A percentile compares a stretch with the other conserved stretches of the same genome.
Conservation (phyloP, 2,113 vertebrate species). For the Orcinus orca region DNA sequence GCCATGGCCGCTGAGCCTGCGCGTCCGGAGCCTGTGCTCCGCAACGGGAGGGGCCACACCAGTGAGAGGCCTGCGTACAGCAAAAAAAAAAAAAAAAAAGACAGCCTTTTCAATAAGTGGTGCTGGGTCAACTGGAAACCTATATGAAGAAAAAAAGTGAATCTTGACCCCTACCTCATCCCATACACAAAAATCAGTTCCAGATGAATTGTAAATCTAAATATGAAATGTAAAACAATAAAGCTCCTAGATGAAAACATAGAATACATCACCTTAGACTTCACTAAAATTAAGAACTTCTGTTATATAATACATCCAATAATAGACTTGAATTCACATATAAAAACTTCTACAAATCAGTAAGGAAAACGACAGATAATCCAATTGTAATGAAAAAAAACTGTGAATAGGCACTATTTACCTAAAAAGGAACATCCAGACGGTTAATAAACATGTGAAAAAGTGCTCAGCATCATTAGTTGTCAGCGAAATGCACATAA, state of each 20-base stretch:
- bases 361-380: neutral
- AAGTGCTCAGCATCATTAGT: neutral
- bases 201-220: neutral
- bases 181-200: neutral
- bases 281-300: conserved; percentile 10
- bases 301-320: neutral
- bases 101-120: neutral
- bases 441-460: neutral
- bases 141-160: neutral
- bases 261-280: neutral
- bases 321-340: neutral
- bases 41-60: too few species aligned
- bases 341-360: neutral
- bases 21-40: too few species aligned
- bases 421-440: neutral
- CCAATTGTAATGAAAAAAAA: neutral
- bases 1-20: too few species aligned
- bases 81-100: neutral
- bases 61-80: too few species aligned
- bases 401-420: neutral
- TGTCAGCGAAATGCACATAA: neutral
- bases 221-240: neutral
- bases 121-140: neutral
- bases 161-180: neutral
- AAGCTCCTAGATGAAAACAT: neutral